A percentile compares a stretch with the other conserved stretches of the same genome.
These are phyloP conservation scores for Pollachius pollachius DNA, from an alignment of 2,113 vertebrate genomes.

Conservation along the genomic window DNA sequence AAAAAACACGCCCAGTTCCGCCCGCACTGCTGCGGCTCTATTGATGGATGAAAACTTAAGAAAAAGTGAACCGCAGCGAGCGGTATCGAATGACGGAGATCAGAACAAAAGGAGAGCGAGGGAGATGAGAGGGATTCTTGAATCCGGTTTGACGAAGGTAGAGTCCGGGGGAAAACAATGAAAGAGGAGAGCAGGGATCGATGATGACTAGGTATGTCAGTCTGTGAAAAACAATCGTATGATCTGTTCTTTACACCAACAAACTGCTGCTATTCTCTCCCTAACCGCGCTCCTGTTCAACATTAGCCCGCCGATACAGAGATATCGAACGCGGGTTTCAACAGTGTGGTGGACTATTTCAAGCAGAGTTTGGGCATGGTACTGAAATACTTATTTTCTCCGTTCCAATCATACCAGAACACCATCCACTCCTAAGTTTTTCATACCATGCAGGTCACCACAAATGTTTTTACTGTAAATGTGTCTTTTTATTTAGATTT, in stretches of 20 bases:
- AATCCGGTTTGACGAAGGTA: background rate
- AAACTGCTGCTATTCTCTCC: background rate
- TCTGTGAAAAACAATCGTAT: background rate
- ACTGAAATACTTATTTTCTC: too few species aligned
- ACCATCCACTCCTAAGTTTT: too few species aligned
- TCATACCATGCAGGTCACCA: too few species aligned
- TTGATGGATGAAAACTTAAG: conserved; percentile 34
- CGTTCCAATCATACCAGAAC: too few species aligned
- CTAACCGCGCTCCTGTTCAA: too few species aligned
- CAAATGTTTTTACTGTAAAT: too few species aligned
- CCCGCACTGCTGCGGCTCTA: conserved; percentile 21
- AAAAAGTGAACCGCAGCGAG: conserved; percentile 10
- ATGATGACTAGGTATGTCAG: background rate
- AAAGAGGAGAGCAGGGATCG: background rate
- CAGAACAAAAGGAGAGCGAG: background rate
- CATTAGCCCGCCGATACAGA: too few species aligned
- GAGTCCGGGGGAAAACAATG: background rate
- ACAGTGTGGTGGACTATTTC: too few species aligned
- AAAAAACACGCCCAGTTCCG: conserved; percentile 9
- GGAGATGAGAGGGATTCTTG: conserved; percentile 8
- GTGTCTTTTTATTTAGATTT: too few species aligned
- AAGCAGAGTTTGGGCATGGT: too few species aligned
- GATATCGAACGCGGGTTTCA: too few species aligned
- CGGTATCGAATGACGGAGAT: conserved; percentile 1
- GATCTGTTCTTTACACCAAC: background rate